phyloP scores from a whole-genome alignment of 1,140 invertebrate species.

The Coenobita brevimanus region DNA sequence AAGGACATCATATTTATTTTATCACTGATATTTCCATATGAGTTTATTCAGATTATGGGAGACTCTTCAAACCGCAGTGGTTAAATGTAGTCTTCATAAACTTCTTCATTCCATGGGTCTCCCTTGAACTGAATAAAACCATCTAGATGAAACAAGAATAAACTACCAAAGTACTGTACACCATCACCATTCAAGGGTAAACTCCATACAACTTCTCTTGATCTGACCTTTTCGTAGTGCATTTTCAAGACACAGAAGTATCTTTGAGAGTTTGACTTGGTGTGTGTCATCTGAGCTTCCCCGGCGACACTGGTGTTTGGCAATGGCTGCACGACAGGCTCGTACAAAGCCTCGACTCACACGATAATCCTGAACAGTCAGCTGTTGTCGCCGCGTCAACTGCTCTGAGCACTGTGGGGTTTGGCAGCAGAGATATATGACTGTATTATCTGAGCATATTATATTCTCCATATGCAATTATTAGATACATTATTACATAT shows the following conservation, averaged over 20 bases:
- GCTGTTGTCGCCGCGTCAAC: slow-evolving; percentile 86
- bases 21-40: no score
- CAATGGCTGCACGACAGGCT: slow-evolving; percentile 93
- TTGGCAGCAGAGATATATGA: slow-evolving; percentile 6
- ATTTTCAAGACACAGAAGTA: slow-evolving; percentile 94
- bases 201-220: neutral
- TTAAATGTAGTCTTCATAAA: no score
- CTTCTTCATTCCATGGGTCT: no score
- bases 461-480: no score
- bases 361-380: slow-evolving; percentile 93
- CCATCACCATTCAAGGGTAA: slow-evolving; percentile 76
- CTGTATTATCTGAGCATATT: neutral
- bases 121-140: no score
- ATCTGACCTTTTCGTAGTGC: slow-evolving; percentile 73
- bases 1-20: no score
- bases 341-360: slow-evolving; percentile 90
- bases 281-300: slow-evolving; percentile 85
- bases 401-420: slow-evolving; percentile 84
- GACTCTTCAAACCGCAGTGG: no score
- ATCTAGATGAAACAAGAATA: no score
- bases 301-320: slow-evolving; percentile 82
- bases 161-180: no score
- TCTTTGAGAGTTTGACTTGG: slow-evolving; percentile 89
- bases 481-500: no score
- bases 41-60: no score